phyloP scores from a whole-genome alignment of 2,888 invertebrate species.

The Palloptera scutellata region DNA sequence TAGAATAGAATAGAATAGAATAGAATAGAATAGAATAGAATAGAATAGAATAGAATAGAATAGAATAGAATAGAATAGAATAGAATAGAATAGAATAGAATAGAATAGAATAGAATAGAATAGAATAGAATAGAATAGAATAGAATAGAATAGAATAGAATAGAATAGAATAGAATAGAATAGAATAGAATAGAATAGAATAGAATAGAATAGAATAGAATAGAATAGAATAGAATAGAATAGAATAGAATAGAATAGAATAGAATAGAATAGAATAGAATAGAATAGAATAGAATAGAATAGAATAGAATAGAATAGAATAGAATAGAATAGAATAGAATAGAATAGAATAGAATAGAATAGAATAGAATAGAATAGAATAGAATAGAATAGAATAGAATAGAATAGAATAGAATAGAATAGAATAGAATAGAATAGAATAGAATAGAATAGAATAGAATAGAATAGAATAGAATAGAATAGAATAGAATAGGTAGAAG shows the following conservation, averaged over 20 bases:
- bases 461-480: neutral
- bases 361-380: too few species aligned
- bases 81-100: neutral
- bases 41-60: neutral
- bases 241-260: neutral
- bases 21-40: neutral
- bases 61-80: neutral
- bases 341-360: neutral
- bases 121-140: neutral
- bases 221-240: neutral
- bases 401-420: too few species aligned
- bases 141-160: neutral
- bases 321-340: neutral
- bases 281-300: neutral
- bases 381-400: too few species aligned
- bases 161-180: neutral
- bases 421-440: too few species aligned
- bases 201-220: neutral
- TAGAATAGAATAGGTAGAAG: neutral
- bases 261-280: neutral
- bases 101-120: neutral
- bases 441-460: too few species aligned
- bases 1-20: neutral
- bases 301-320: neutral
- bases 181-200: neutral